These are phyloP conservation scores for Falcunculus frontatus DNA, from an alignment of 2,113 vertebrate species.

Conservation along the genomic window DNA sequence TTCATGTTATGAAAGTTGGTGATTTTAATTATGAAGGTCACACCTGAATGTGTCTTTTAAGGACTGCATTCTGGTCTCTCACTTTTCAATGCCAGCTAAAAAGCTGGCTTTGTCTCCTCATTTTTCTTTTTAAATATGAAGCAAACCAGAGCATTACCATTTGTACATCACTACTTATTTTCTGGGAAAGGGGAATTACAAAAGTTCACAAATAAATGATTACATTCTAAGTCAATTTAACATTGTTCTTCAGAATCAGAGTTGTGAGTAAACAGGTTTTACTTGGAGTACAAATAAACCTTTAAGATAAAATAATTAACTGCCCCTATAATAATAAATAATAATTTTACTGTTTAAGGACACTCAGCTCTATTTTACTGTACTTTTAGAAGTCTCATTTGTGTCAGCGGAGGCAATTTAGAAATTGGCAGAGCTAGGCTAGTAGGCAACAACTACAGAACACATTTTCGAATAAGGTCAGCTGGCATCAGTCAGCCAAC, in stretches of 20 bases:
- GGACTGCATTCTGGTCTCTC: background rate
- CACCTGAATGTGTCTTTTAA: background rate
- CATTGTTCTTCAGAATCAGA: background rate
- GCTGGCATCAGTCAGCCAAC: slow-evolving; percentile 5
- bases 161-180: background rate
- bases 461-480: background rate
- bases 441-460: background rate
- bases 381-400: background rate
- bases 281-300: background rate
- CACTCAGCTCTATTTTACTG: background rate
- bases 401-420: background rate
- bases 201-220: background rate
- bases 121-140: background rate
- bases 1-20: background rate
- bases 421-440: background rate
- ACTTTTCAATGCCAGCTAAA: background rate
- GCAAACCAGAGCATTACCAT: background rate
- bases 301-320: background rate
- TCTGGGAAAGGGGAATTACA: background rate
- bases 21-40: background rate
- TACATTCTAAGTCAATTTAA: background rate
- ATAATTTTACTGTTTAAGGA: background rate
- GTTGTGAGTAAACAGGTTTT: background rate
- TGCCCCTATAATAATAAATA: background rate
- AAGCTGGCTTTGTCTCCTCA: background rate